Conservation (phyloP, 2,888 invertebrate genomes). For the Timema cristinae region DNA sequence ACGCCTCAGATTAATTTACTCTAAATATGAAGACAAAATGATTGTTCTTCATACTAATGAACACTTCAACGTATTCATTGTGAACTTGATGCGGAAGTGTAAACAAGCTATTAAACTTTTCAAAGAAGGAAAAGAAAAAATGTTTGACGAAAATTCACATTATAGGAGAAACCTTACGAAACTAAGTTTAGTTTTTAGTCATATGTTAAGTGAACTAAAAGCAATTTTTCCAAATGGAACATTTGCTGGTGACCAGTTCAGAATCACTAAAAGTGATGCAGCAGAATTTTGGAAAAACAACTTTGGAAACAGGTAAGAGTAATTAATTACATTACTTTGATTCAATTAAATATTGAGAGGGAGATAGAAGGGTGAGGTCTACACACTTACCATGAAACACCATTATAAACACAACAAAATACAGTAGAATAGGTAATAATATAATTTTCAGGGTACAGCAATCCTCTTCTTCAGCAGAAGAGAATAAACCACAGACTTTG, state of each 20-base stretch:
- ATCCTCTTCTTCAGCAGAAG: too few species aligned
- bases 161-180: constrained; percentile 95
- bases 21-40: constrained; percentile 95
- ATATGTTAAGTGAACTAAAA: constrained; percentile 98
- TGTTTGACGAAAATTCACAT: constrained; percentile 96
- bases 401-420: too few species aligned
- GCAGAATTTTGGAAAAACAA: constrained; percentile 96
- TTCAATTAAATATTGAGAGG: not conserved
- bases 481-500: too few species aligned
- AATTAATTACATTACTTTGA: constrained; percentile 21
- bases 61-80: constrained; percentile 96
- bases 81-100: constrained; percentile 97
- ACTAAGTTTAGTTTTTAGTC: constrained; percentile 96
- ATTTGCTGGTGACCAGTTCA: constrained; percentile 95
- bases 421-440: too few species aligned
- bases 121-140: constrained; percentile 96
- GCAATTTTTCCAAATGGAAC: constrained; percentile 96
- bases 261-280: constrained; percentile 98
- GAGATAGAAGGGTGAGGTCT: too few species aligned
- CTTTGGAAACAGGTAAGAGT: constrained; percentile 88
- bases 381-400: too few species aligned
- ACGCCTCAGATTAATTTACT: constrained; percentile 88
- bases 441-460: too few species aligned
- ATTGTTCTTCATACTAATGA: constrained; percentile 88
- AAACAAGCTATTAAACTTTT: constrained; percentile 98